Evolutionary conservation across 2,113 vertebrate genomes (phyloP).

Genomic region (Morone saxatilis): DNA sequence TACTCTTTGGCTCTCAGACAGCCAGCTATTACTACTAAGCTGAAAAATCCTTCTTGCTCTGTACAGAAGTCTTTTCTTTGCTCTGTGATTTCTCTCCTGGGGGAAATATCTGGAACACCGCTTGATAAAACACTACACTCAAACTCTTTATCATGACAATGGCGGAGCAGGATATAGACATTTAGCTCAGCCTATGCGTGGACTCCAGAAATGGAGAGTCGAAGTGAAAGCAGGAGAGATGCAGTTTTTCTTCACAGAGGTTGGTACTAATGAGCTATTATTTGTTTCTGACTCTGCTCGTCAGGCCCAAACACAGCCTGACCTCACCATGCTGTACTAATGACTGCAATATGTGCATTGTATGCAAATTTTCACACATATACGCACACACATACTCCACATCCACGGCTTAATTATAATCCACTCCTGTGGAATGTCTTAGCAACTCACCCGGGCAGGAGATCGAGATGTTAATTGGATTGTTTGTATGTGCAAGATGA

Average conservation of each 20-base stretch:
- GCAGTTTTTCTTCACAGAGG: background rate
- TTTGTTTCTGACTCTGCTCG: background rate
- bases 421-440: background rate
- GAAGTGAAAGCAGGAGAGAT: background rate
- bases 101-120: background rate
- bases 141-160: background rate
- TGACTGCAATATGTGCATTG: background rate
- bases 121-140: background rate
- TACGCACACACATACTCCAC: background rate
- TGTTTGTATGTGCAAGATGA: background rate
- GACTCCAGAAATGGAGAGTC: background rate
- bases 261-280: background rate
- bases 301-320: background rate
- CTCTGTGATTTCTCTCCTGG: background rate
- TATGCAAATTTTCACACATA: background rate
- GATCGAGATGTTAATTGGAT: background rate
- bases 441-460: background rate
- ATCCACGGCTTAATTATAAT: background rate
- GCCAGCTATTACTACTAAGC: background rate
- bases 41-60: background rate
- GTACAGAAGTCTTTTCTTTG: background rate
- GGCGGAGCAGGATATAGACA: background rate
- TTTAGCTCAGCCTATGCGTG: background rate
- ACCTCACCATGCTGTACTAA: background rate
- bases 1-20: background rate